These are phyloP conservation scores for Agriopis marginaria DNA, from an alignment of 2,888 invertebrate species.

Conservation along the genomic window DNA sequence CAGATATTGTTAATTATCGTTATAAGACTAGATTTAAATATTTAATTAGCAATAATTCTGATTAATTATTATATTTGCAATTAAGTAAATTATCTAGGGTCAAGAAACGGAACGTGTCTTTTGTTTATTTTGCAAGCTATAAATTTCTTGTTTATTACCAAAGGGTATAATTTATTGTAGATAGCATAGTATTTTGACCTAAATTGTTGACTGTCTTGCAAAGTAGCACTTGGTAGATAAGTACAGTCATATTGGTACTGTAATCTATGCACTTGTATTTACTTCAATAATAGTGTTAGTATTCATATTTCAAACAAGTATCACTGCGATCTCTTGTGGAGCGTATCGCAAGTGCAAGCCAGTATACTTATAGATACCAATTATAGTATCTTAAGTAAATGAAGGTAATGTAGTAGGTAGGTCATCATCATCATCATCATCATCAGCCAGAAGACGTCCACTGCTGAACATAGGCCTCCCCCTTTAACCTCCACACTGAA, in stretches of 20 bases:
- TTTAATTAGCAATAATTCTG: background rate
- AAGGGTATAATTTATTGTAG: conserved; percentile 42
- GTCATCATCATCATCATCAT: too few relatives aligned
- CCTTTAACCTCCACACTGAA: too few relatives aligned
- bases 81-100: conserved; percentile 39
- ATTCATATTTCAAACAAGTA: conserved; percentile 61
- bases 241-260: conserved; percentile 18
- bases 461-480: too few relatives aligned
- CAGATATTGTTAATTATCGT: background rate
- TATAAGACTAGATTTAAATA: background rate
- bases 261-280: conserved; percentile 28
- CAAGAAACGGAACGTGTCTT: conserved; percentile 45
- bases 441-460: too few relatives aligned
- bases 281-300: conserved; percentile 49
- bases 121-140: conserved; percentile 59
- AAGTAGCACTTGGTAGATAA: conserved; percentile 29
- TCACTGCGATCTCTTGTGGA: conserved; percentile 63
- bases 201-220: conserved; percentile 23
- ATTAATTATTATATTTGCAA: conserved; percentile 14
- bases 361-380: background rate
- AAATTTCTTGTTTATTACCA: conserved; percentile 60
- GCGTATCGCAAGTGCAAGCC: conserved; percentile 56
- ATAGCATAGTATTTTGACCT: conserved; percentile 41
- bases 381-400: too few relatives aligned
- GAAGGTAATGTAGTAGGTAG: too few relatives aligned